phyloP scores from a whole-genome alignment of 2,797 vertebrate genomes.

The Hapalemur alaotrensis region DNA sequence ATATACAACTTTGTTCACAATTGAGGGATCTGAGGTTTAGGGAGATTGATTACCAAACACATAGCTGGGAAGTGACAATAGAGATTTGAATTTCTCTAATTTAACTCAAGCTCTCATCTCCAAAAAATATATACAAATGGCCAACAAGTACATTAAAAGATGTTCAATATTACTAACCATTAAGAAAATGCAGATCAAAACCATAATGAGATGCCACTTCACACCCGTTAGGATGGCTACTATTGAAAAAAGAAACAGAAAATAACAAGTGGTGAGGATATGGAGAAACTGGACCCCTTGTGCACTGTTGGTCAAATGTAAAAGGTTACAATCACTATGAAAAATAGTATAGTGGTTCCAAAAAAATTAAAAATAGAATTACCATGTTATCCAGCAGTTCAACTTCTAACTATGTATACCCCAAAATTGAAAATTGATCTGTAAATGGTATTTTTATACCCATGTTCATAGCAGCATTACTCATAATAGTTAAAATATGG shows the following conservation, averaged over 20 bases:
- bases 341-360: not conserved
- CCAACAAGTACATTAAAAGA: not conserved
- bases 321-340: not conserved
- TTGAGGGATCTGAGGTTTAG: not conserved
- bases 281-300: not conserved
- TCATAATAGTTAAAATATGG: not conserved
- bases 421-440: not conserved
- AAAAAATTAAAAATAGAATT: not conserved
- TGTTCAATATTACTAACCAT: not conserved
- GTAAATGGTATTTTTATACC: not conserved
- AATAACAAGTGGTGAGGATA: not conserved
- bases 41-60: not conserved
- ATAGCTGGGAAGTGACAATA: not conserved
- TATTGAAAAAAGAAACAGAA: not conserved
- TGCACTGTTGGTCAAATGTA: not conserved
- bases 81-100: not conserved
- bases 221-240: not conserved
- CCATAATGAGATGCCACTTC: not conserved
- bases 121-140: not conserved
- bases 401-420: not conserved
- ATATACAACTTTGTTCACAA: not conserved
- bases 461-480: not conserved
- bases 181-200: not conserved
- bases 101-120: not conserved
- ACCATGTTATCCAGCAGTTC: not conserved